Base-by-base conservation (phyloP, 2,113 vertebrate genomes). In the Dryoscopus gambensis region DNA sequence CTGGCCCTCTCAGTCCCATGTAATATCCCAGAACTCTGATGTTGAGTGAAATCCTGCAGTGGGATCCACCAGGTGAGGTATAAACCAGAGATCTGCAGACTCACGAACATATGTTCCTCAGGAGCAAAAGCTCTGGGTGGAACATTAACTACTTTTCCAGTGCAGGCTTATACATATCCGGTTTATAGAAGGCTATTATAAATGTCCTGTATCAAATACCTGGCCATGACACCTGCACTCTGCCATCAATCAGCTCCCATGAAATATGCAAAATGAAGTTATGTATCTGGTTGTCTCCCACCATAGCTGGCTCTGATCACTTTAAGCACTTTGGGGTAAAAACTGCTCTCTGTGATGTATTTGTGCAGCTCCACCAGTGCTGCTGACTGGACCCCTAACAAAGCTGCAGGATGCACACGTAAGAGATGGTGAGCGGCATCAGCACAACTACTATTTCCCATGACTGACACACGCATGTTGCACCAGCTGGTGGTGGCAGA, bases 401-500 rank as follows among this genome's bases (percentile, higher is more conserved):
- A 83, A 77, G 78, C 65, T 84, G 50, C 68, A 69, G 70, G 57
- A 19, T 35, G 74, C 52, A 79, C 71, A 35, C 1, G 0, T 30
- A 21, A 40, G 59, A 47, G 50, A 23, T 83, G 23, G 22, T 23
- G 68, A 77, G 39, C 31, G 42, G 21, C 68, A 78, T 80, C 76
- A 78, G 91, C 68, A 52, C 52, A 86, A 22, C 73, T 17, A 9
- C 78, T 50, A 0, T 35, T 87, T 85, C 35, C 50, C 13, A 1
- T 93, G 92, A 93, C 76, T 96, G 95, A 92, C 89, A 73, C 56
- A 53, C 0, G 9, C 71, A 31, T 84, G 56, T 78, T 90, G 71
- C 80, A 96, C 91, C 96, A 97, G 96, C 94, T 97, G 96, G 94
- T 92, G 33, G 39, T 90, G 92, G 86, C 90, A 95, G 79, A 95